Base-by-base conservation (phyloP, 1,140 invertebrate genomes). In the Phymorhynchus buccinoides region DNA sequence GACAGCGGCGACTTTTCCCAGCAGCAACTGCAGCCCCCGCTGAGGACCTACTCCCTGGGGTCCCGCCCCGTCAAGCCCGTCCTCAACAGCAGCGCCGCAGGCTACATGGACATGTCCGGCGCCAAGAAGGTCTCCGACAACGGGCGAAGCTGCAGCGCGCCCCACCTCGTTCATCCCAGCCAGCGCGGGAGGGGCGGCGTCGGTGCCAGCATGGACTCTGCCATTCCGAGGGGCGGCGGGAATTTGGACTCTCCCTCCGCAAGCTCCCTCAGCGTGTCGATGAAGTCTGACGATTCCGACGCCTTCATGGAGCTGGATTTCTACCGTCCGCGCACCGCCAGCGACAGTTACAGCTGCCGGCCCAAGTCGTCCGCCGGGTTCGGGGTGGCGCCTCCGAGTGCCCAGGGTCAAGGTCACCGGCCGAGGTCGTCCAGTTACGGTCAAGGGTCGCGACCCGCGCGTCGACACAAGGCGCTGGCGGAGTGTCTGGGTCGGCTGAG, bases 21-120 rank as follows among this genome's bases (percentile, higher is more conserved):
- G 27, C 56, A 75, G 3, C 90, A 89, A 16, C 91, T 91, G 77
- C 80, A 42, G 27, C 56, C 82, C 4, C 90, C 90, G 14, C 91
- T 91, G 77, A 95, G 97, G 88, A 96, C 97, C 2, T 98, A 98
- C 92, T 97, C 97, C 41, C 96, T 98, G 75, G 97, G 97, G 14
- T 97, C 96, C 42, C 95, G 95, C n/a, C 95, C 96, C 3, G 88
- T 80, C 27, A 80, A 30, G 39, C 30, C 82, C 41, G 56, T 27
- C 0, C 12, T 62, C 18, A 62, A 62, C 56, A 62, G 56, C 22
- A 71, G 68, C 37, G 30, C 27, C 30, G 68, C 37, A n/a, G 81
- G 81, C 22, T 83, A 83, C 39, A 32, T 83, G 62, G 81, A 83
- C 37, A 83, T 83, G 81, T 44, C 79, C 0, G 68, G 85, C 6